Evolutionary conservation across 2,797 vertebrate species (phyloP), one percentile per base, ranked within the genome.

Genomic region (Rousettus madagascariensis): DNA sequence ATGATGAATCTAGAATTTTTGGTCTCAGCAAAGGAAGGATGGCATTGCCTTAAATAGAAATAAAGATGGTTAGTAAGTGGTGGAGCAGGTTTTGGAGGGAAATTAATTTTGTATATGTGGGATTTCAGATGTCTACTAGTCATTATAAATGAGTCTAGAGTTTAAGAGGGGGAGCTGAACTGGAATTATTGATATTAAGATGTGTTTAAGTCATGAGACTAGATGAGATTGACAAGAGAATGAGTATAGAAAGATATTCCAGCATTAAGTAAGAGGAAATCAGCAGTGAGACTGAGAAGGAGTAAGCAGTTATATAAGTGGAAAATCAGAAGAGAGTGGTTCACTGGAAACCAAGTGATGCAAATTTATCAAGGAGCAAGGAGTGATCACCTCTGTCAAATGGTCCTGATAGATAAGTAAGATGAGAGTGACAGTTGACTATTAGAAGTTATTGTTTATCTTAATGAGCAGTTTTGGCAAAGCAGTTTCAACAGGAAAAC

Each of bases 161-260:
- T 79, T 79, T 66, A 57, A 89, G 71, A 93, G 28, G 89, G 38
- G 33, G 4, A 19, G 74, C 83, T 78, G 69, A 84, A 57, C 41
- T 65, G 72, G 8, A 90, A 85, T 5, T 80, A 89, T n/a, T 79
- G 30, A 16, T 69, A 61, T 74, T n/a, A 57, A 84, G 30, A 51
- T 84, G 28, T 79, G n/a, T 79, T 79, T 94, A 95, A 66, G 51
- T 87, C 28, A 74, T 68, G 36, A 94, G 41, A 55, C 12, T 36
- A 49, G n/a, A 36, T 79, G 51, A 72, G 20, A 55, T 72, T 30
- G 66, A 24, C 41, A 46, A 85, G 51, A 59, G 36, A 55, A 24
- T 68, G 65, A 68, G 41, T 51, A 36, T 53, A 53, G 55, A 41
- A 20, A 20, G 51, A 78, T 12, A 77, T 87, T 38, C 65, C n/a